Evolutionary conservation across 2,797 vertebrate species (phyloP), one percentile per base, ranked within the genome.

Genomic region (Pteronotus mesoamericanus): DNA sequence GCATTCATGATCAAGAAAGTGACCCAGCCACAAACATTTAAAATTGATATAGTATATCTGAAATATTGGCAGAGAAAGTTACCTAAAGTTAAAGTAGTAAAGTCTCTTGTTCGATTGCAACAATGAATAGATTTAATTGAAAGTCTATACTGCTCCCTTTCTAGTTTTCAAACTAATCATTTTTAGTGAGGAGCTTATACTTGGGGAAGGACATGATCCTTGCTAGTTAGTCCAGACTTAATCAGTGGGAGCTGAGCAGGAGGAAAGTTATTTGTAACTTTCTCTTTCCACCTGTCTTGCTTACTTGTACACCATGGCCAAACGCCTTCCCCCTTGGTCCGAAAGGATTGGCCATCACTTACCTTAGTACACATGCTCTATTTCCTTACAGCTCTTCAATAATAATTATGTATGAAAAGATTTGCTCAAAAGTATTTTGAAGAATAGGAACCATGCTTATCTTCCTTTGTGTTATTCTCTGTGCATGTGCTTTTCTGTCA

Each of bases 141-240:
- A 96, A 91, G 42, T 71, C 90, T 94, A 0, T 90, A 32, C 15
- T 85, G 39, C 55, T 84, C 39, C 18, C 53, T 95, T 92, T 89
- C 46, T 14, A 93, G 29, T 95, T 94, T 96, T 94, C 92, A 94
- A 80, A 94, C 39, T 91, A 61, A 82, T 57, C 21, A 55, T 66
- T 95, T 82, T 83, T 46, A 51, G 8, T 87, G 39, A 92, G 37
- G 55, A 46, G 11, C 71, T 61, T 80, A 94, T 48, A 53, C 5
- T 78, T 61, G 77, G 55, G 14, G 83, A 78, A 91, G 72, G 51
- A 34, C 18, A 87, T 19, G n/a, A 82, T 90, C 18, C 18, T 61
- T 92, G 2, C 78, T 92, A 5, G 69, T 75, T 74, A 75, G 12
- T 95, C 26, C 68, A 90, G 18, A 72, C 22, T 80, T 79, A 1